These are phyloP conservation scores for Drosophila bifasciata DNA, from an alignment of 1,140 invertebrate species.

Conservation along the genomic window DNA sequence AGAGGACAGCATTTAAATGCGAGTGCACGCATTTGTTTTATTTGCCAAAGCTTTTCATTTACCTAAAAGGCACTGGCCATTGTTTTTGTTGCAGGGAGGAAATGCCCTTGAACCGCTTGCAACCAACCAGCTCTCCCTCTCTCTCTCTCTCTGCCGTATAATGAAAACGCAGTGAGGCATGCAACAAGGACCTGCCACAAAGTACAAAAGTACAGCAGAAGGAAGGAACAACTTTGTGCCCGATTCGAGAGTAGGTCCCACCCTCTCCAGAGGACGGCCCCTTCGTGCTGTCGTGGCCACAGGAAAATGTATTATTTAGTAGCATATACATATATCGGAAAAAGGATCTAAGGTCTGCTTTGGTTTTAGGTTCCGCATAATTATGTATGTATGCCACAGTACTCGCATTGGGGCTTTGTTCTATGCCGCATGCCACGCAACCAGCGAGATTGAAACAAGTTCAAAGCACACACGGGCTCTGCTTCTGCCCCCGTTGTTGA, in stretches of 20 bases:
- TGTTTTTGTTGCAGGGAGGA: slow-evolving; percentile 46
- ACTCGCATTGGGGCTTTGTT: slow-evolving; percentile 32
- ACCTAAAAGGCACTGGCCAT: slow-evolving; percentile 49
- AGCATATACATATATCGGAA: slow-evolving; percentile 24
- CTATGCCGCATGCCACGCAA: slow-evolving; percentile 43
- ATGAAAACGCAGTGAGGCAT: slow-evolving; percentile 77
- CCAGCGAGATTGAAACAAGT: slow-evolving; percentile 49
- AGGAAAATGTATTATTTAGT: slow-evolving; percentile 29
- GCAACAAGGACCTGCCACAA: slow-evolving; percentile 36
- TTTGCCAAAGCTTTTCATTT: slow-evolving; percentile 53
- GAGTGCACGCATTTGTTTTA: slow-evolving; percentile 58
- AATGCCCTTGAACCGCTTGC: slow-evolving; percentile 74
- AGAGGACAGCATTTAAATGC: slow-evolving; percentile 16
- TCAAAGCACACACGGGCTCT: slow-evolving; percentile 49
- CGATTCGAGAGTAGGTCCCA: slow-evolving; percentile 43
- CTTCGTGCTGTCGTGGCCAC: slow-evolving; percentile 39
- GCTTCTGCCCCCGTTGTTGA: not conserved
- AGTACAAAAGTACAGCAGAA: slow-evolving; percentile 35
- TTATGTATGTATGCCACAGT: slow-evolving; percentile 64
- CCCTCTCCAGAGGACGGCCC: slow-evolving; percentile 10
- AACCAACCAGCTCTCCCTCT: slow-evolving; percentile 51
- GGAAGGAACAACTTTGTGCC: slow-evolving; percentile 49
- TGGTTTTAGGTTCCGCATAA: slow-evolving; percentile 51
- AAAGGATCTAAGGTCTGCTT: slow-evolving; percentile 12
- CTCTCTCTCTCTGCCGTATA: slow-evolving; percentile 29